Evolutionary conservation across 2,113 vertebrate genomes (phyloP).

Genomic region (Leuciscus idus): DNA sequence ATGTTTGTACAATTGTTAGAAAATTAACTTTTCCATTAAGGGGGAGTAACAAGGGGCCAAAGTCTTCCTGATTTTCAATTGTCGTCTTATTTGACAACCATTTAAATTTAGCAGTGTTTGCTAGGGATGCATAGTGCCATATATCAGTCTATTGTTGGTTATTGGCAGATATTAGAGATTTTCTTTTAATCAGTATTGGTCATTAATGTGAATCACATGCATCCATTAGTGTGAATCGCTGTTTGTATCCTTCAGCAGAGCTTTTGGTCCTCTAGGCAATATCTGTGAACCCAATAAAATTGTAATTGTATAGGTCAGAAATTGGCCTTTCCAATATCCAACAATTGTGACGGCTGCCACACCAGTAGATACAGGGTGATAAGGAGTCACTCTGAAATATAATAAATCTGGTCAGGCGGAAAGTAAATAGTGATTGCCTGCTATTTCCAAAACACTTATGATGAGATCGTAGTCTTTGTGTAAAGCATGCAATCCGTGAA

Average conservation of each 20-base stretch:
- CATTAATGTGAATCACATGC: no score
- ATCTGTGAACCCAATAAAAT: conserved; percentile 24
- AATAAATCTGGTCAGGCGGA: conserved; percentile 16
- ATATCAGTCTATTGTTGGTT: no score
- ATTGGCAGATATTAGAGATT: no score
- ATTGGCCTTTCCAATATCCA: conserved; percentile 30
- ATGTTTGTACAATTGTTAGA: neutral
- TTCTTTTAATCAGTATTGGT: no score
- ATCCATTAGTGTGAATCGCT: neutral
- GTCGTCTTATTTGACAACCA: no score
- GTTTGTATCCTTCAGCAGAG: conserved; percentile 16
- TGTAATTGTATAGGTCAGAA: conserved; percentile 36
- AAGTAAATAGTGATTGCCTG: conserved; percentile 25
- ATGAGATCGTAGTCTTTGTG: neutral
- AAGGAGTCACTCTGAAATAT: conserved; percentile 39
- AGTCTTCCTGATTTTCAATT: neutral
- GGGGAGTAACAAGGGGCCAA: neutral
- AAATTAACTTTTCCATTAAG: neutral
- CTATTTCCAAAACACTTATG: neutral
- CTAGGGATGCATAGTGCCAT: no score
- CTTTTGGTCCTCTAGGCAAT: conserved; percentile 22
- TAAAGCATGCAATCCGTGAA: conserved; percentile 17
- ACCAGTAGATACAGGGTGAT: conserved; percentile 20
- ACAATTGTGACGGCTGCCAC: conserved; percentile 9
- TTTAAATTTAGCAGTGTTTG: no score